phyloP scores from a whole-genome alignment of 2,888 invertebrate species.

The Ditula angustiorana region DNA sequence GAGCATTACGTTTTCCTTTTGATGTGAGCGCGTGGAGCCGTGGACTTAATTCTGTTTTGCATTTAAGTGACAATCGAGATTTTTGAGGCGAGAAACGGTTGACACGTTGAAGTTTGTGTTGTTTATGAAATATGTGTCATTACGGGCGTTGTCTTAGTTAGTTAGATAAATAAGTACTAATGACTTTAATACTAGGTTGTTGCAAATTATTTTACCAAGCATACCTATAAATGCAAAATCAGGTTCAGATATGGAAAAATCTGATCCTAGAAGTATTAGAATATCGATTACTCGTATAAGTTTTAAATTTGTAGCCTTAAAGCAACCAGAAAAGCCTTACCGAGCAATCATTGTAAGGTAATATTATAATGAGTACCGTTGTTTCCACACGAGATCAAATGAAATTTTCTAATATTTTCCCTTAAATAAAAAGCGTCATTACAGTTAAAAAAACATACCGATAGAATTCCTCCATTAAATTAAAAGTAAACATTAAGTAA shows the following conservation, averaged over 20 bases:
- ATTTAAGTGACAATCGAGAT: constrained; percentile 29
- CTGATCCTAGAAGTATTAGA: too few species aligned
- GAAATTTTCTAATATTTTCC: background rate
- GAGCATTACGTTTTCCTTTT: constrained; percentile 82
- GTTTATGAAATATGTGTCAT: background rate
- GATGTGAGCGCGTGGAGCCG: constrained; percentile 62
- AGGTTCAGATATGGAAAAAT: too few species aligned
- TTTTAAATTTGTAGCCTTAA: too few species aligned
- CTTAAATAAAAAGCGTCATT: constrained; percentile 27
- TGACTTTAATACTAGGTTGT: too few species aligned
- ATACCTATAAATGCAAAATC: too few species aligned
- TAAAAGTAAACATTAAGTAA: constrained; percentile 37
- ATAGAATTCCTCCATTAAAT: constrained; percentile 21
- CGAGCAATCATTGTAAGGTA: too few species aligned
- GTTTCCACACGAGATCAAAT: background rate
- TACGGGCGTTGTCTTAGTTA: background rate
- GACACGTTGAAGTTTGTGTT: background rate
- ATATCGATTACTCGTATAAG: too few species aligned
- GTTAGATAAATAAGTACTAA: too few species aligned
- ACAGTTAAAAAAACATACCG: constrained; percentile 22
- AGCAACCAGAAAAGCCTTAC: too few species aligned
- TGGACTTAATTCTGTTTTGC: constrained; percentile 36
- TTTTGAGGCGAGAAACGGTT: constrained; percentile 15
- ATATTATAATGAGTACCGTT: too few species aligned
- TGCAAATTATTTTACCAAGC: too few species aligned